phyloP scores from a whole-genome alignment of 2,113 vertebrate genomes.

The Garra rufa region DNA sequence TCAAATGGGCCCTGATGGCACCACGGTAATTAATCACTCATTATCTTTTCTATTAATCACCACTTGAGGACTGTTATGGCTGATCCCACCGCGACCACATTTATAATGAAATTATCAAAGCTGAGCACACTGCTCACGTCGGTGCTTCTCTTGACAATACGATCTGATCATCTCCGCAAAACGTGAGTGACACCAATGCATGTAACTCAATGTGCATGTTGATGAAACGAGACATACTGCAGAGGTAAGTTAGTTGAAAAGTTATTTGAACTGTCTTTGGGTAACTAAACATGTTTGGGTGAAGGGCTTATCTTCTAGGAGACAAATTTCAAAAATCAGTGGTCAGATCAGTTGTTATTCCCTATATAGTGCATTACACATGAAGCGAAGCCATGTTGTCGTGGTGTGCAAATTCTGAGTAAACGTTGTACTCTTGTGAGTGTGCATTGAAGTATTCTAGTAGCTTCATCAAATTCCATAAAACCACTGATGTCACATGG shows the following conservation, averaged over 20 bases:
- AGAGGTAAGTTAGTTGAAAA: not conserved
- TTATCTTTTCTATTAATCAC: slow-evolving; percentile 53
- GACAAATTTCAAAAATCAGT: not conserved
- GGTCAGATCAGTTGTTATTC: not conserved
- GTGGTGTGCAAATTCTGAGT: no score
- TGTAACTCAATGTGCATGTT: not conserved
- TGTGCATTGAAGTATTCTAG: no score
- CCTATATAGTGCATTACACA: not conserved
- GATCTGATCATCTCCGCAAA: slow-evolving; percentile 19
- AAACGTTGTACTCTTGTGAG: no score
- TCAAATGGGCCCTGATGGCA: slow-evolving; percentile 38
- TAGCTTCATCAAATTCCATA: no score
- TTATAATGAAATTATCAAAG: slow-evolving; percentile 49
- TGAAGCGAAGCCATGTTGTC: no score
- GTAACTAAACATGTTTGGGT: not conserved
- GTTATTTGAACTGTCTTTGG: not conserved
- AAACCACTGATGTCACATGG: no score
- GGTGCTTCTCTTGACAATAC: slow-evolving; percentile 18
- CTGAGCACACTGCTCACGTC: slow-evolving; percentile 1
- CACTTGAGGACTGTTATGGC: slow-evolving; percentile 31
- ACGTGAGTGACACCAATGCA: not conserved
- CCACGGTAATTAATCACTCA: slow-evolving; percentile 51
- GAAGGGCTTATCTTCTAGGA: no score
- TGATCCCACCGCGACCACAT: slow-evolving; percentile 29
- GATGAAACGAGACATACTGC: not conserved